Conservation (phyloP, 2,888 invertebrate genomes). For the Cantharis rufa region DNA sequence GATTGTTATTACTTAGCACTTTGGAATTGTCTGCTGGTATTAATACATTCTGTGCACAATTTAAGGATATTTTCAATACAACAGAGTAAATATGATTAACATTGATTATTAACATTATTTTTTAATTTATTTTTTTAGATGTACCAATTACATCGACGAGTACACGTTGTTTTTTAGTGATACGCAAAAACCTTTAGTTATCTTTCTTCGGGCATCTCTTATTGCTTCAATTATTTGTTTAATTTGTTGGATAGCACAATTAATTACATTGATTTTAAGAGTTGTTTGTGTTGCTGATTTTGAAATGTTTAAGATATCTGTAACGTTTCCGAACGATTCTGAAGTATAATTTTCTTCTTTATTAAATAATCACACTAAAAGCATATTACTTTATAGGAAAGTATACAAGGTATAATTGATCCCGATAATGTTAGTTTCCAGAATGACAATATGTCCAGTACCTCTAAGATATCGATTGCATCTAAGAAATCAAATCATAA, state of each 20-base stretch:
- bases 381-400: neutral
- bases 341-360: neutral
- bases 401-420: neutral
- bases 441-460: neutral
- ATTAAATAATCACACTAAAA: neutral
- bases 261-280: constrained; percentile 37
- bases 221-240: constrained; percentile 24
- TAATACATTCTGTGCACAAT: constrained; percentile 40
- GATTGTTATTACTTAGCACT: constrained; percentile 6
- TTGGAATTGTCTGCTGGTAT: constrained; percentile 34
- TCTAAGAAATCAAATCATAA: neutral
- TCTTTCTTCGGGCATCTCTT: constrained; percentile 19
- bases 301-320: constrained; percentile 11
- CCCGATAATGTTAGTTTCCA: neutral
- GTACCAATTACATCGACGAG: constrained; percentile 37
- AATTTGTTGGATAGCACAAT: constrained; percentile 39
- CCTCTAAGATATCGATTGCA: neutral
- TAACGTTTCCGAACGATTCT: neutral
- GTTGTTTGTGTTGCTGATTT: constrained; percentile 40
- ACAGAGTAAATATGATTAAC: constrained; percentile 34
- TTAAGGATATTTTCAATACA: constrained; percentile 36
- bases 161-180: constrained; percentile 40
- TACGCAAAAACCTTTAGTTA: constrained; percentile 19
- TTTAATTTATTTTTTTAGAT: constrained; percentile 34
- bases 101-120: neutral